Evolutionary conservation across 92 coral and sea anemone genomes (phyloP).

Genomic region (Muricea muricata): DNA sequence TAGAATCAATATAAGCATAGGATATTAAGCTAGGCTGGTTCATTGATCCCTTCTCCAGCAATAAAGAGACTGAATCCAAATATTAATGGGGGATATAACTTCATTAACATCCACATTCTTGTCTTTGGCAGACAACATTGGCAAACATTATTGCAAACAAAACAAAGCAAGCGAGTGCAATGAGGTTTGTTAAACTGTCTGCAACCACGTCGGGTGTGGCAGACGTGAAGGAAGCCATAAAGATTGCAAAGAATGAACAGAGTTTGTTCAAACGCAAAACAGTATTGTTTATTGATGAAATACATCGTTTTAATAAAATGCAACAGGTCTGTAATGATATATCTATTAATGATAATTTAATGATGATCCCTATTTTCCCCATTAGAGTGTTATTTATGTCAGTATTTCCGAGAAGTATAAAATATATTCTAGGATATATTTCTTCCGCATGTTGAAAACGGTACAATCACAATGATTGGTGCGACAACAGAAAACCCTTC

Average conservation of each 20-base stretch:
- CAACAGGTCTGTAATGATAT: slow-evolving; percentile 75
- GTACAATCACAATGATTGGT: slow-evolving; percentile 94
- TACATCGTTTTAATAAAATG: slow-evolving; percentile 94
- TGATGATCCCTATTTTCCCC: no score
- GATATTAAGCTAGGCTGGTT: no score
- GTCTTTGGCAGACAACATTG: slow-evolving; percentile 77
- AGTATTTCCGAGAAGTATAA: no score
- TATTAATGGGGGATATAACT: background rate
- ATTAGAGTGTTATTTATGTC: no score
- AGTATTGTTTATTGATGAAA: slow-evolving; percentile 95
- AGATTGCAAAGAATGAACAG: slow-evolving; percentile 95
- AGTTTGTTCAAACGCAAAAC: slow-evolving; percentile 89
- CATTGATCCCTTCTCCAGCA: no score
- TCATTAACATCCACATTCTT: background rate
- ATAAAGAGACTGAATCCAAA: no score
- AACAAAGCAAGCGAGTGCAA: slow-evolving; percentile 69
- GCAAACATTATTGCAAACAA: slow-evolving; percentile 90
- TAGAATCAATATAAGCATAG: no score
- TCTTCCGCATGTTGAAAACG: slow-evolving; percentile 98
- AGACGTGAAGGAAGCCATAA: slow-evolving; percentile 94
- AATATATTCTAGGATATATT: slow-evolving; percentile 81
- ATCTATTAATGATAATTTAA: no score
- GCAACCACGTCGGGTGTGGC: slow-evolving; percentile 94
- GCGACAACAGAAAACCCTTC: slow-evolving; percentile 99
- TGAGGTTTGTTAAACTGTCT: slow-evolving; percentile 90